These are phyloP conservation scores for Trachelus iudaicus DNA, from an alignment of 2,888 invertebrate species.

Conservation along the genomic window DNA sequence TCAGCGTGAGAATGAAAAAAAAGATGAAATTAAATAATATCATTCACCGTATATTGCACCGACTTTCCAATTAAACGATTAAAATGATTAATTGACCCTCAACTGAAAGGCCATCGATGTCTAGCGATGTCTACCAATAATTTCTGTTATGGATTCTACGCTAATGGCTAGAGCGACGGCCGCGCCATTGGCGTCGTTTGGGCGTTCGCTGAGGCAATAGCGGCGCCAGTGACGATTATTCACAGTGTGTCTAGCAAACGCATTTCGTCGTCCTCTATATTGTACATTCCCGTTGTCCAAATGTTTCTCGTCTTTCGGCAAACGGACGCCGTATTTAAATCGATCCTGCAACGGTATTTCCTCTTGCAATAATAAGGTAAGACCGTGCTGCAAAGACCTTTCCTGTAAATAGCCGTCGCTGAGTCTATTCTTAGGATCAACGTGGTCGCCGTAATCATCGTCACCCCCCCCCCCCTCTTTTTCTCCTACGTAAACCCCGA, in stretches of 20 bases:
- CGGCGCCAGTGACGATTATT: background rate
- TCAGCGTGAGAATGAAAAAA: background rate
- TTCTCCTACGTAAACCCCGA: background rate
- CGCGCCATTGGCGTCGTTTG: background rate
- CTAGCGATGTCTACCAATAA: background rate
- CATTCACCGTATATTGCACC: too few relatives aligned
- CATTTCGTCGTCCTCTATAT: background rate
- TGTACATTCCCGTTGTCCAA: background rate
- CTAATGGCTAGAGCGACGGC: background rate
- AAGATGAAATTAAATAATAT: too few relatives aligned
- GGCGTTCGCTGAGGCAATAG: background rate
- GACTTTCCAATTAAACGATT: background rate
- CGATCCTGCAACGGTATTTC: background rate
- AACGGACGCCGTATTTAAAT: background rate
- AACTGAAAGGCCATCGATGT: background rate
- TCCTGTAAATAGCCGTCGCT: background rate
- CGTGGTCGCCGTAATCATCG: background rate
- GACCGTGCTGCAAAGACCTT: background rate
- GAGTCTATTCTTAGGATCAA: background rate
- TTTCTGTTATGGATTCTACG: background rate
- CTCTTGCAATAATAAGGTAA: background rate
- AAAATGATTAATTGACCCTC: background rate
- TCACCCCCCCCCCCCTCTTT: background rate
- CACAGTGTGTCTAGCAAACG: background rate
- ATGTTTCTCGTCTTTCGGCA: background rate